These are phyloP conservation scores for Mellilla xanthometata DNA, from an alignment of 2,888 invertebrate genomes.

Conservation along the genomic window DNA sequence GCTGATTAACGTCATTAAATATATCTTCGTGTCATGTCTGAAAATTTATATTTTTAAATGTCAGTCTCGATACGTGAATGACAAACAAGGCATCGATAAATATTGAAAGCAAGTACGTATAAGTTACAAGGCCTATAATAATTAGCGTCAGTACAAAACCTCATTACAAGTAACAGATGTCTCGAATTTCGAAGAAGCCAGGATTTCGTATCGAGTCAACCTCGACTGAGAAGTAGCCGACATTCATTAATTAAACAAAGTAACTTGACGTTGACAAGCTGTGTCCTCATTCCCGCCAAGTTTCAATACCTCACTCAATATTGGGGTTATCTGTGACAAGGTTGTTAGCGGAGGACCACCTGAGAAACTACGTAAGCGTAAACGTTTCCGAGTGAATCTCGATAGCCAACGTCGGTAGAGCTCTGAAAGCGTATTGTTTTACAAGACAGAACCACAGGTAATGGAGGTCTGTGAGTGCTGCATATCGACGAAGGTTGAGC, in stretches of 20 bases:
- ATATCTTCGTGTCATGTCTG: too few relatives aligned
- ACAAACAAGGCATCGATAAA: background rate
- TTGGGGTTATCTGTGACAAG: slow-evolving; percentile 75
- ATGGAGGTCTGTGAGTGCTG: slow-evolving; percentile 48
- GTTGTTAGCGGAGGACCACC: slow-evolving; percentile 66
- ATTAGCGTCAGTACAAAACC: slow-evolving; percentile 8
- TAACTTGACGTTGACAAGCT: slow-evolving; percentile 42
- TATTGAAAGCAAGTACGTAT: background rate
- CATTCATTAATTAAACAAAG: slow-evolving; percentile 62
- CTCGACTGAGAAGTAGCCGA: slow-evolving; percentile 31
- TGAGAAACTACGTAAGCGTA: slow-evolving; percentile 64
- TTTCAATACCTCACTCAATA: slow-evolving; percentile 60
- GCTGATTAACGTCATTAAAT: too few relatives aligned
- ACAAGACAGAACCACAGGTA: slow-evolving; percentile 31
- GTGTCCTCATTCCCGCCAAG: slow-evolving; percentile 66
- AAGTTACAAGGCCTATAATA: slow-evolving; percentile 1
- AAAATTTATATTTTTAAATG: too few relatives aligned
- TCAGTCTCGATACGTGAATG: too few relatives aligned
- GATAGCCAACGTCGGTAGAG: slow-evolving; percentile 42
- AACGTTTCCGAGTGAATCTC: slow-evolving; percentile 64
- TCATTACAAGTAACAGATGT: slow-evolving; percentile 12
- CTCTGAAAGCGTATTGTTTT: slow-evolving; percentile 44
- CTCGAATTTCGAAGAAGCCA: slow-evolving; percentile 12
- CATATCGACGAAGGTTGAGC: slow-evolving; percentile 64
- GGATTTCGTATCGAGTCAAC: slow-evolving; percentile 33